A percentile compares a stretch with the other conserved stretches of the same genome.
Evolutionary conservation across 2,888 invertebrate species (phyloP).

Genomic region (Lomographa bimaculata): DNA sequence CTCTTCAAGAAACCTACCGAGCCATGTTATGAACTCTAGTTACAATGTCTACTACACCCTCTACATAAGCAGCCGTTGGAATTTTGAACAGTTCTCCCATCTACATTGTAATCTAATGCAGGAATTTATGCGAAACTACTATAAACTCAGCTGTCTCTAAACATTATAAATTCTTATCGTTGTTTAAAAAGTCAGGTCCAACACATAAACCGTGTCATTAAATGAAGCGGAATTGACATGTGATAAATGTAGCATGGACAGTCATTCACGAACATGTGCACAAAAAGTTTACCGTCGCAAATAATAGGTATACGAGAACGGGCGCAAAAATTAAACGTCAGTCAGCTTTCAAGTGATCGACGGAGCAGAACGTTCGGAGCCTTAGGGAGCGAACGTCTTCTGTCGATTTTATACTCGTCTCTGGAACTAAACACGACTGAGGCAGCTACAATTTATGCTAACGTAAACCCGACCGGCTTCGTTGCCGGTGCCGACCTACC

Average conservation of each 20-base stretch:
- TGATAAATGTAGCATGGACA: constrained; percentile 18
- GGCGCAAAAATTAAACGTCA: constrained; percentile 72
- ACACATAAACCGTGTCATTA: no score
- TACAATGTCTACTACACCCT: neutral
- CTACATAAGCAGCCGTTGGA: constrained; percentile 1
- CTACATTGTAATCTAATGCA: constrained; percentile 8
- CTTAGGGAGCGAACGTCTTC: constrained; percentile 56
- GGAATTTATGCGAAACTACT: constrained; percentile 6
- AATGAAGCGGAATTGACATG: no score
- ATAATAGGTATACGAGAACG: constrained; percentile 27
- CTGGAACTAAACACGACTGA: constrained; percentile 54
- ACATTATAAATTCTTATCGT: no score
- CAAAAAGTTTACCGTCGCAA: constrained; percentile 29
- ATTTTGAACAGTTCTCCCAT: constrained; percentile 2
- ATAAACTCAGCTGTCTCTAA: no score
- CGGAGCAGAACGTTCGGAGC: constrained; percentile 54
- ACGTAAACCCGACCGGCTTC: constrained; percentile 53
- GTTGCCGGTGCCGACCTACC: constrained; percentile 24
- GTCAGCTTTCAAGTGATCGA: constrained; percentile 64
- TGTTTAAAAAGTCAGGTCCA: no score
- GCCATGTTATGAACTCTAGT: neutral
- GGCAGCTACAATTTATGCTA: constrained; percentile 62
- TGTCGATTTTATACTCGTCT: constrained; percentile 56
- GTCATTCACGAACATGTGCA: constrained; percentile 21
- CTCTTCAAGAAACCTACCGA: neutral